Evolutionary conservation across 1,140 invertebrate species (phyloP).

Genomic region (Ruditapes philippinarum): DNA sequence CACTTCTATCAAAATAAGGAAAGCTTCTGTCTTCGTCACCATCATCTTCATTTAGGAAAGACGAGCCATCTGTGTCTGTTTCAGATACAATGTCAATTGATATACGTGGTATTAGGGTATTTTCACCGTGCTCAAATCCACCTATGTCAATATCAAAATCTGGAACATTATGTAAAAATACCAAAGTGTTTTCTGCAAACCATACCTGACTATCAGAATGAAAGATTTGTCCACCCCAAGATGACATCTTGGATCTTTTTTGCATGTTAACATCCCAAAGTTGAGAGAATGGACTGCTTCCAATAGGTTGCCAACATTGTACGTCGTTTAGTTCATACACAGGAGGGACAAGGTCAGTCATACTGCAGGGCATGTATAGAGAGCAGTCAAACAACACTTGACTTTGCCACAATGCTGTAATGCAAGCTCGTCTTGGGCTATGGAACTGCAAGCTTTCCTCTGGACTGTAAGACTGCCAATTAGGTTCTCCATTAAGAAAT

Average conservation of each 20-base stretch:
- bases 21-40: not conserved
- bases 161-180: slow-evolving; percentile 29
- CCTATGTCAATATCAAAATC: not conserved
- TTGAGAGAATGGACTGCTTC: slow-evolving; percentile 59
- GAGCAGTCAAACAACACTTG: slow-evolving; percentile 44
- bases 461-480: slow-evolving; percentile 36
- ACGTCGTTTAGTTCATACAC: slow-evolving; percentile 1
- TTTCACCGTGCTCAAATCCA: slow-evolving; percentile 31
- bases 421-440: not conserved
- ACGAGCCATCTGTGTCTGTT: slow-evolving; percentile 46
- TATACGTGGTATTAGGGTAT: slow-evolving; percentile 74
- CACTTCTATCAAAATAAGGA: slow-evolving; percentile 64
- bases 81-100: slow-evolving; percentile 74
- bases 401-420: slow-evolving; percentile 47
- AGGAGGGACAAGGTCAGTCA: not conserved
- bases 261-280: slow-evolving; percentile 78
- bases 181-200: slow-evolving; percentile 45
- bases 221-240: slow-evolving; percentile 35
- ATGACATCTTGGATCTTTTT: slow-evolving; percentile 62
- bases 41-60: slow-evolving; percentile 63
- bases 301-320: slow-evolving; percentile 47
- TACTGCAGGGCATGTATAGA: not conserved
- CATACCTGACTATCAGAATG: slow-evolving; percentile 32
- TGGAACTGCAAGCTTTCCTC: slow-evolving; percentile 2
- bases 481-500: slow-evolving; percentile 13